Base-by-base conservation (phyloP, 92 coral and sea anemone genomes). In the Zoanthus sansibaricus region DNA sequence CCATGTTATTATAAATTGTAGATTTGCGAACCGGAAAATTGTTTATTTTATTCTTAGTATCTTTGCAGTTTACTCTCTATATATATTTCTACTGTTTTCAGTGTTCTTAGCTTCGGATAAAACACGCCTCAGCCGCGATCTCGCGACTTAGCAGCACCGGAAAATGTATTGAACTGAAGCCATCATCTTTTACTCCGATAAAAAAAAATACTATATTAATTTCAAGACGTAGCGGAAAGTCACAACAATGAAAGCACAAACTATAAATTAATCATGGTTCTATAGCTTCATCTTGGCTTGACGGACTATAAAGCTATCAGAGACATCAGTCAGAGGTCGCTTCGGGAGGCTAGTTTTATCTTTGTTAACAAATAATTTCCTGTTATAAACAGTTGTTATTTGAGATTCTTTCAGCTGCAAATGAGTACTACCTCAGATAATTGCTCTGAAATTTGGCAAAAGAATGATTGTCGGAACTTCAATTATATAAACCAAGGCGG, bases 281-380 rank as follows among this genome's bases (percentile, higher is more conserved):
- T 4, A 37, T 37, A 37, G 42, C 42, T 25, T 25, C 25, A 25
- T 25, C 25, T 25, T 0, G 25, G 25, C 25, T 37, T 37, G 1
- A 37, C 42, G 4, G 42, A 37, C 42, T 37, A 37, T 37, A 37
- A 37, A 37, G 42, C 42, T 37, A 37, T 37, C 42, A 37, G 25
- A 25, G 25, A 25, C 25, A 25, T 25, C 25, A 25, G 25, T 25
- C 73, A 69, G 17, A 20, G 74, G 0, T 59, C 83, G 33, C 75
- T 48, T 13, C 85, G 45, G 85, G 75, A 32, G 45, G 75, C 46
- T 42, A 17, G 32, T 80, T 62, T 79, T 76, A 2, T 49, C 30
- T 30, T 66, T 52, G 25, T 54, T 20, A 80, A 80, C 21, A 5
- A 21, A 47, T 48, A 21, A 80, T 80, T 80, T 80, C 85, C 85